phyloP scores from a whole-genome alignment of 2,888 invertebrate species.

The Drosophila maculinotata region DNA sequence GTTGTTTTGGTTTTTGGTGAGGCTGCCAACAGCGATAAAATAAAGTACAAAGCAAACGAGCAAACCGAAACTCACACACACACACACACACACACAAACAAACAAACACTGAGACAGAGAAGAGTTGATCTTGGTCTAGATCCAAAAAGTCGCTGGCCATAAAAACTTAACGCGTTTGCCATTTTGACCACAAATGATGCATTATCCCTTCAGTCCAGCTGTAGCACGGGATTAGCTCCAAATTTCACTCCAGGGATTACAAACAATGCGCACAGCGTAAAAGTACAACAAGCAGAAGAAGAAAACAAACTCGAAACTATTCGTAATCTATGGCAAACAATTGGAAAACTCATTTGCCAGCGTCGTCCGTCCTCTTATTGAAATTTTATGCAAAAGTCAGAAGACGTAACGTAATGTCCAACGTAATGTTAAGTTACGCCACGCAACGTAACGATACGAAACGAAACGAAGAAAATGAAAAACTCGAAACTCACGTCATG shows the following conservation, averaged over 20 bases:
- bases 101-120: constrained; percentile 4
- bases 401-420: constrained; percentile 37
- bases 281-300: background rate
- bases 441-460: constrained; percentile 29
- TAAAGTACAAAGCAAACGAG: constrained; percentile 76
- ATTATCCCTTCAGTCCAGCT: constrained; percentile 57
- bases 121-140: constrained; percentile 69
- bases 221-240: constrained; percentile 62
- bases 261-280: constrained; percentile 9
- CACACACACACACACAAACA: constrained; percentile 8
- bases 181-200: constrained; percentile 80
- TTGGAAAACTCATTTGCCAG: constrained; percentile 63
- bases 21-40: constrained; percentile 78
- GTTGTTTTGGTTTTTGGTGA: constrained; percentile 64
- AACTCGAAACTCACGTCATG: constrained; percentile 70
- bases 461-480: constrained; percentile 45
- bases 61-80: constrained; percentile 46
- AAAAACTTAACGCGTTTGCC: constrained; percentile 81
- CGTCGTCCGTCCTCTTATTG: constrained; percentile 55
- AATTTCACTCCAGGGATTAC: constrained; percentile 67
- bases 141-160: constrained; percentile 79
- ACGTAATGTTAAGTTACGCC: constrained; percentile 34
- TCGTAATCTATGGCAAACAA: constrained; percentile 53
- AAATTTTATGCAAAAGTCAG: constrained; percentile 73
- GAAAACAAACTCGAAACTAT: constrained; percentile 47